Conservation (phyloP, 2,113 vertebrate genomes). For the Calidris pygmaea region DNA sequence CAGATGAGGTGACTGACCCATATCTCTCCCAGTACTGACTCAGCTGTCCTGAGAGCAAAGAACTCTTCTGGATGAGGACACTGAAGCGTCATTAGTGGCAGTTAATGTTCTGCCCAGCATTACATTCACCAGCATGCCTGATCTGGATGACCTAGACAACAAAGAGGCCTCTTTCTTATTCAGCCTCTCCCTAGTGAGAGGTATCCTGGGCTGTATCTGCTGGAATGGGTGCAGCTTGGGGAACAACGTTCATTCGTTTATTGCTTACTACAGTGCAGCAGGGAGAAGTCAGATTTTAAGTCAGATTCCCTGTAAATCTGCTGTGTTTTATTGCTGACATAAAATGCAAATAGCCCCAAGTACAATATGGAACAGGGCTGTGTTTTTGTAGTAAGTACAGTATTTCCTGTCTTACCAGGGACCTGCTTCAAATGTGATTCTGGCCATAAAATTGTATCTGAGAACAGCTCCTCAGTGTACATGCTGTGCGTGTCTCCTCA, state of each 20-base stretch:
- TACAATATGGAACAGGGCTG: not conserved
- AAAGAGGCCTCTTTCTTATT: not conserved
- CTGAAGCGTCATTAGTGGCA: not conserved
- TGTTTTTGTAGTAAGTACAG: not conserved
- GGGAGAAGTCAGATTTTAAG: not conserved
- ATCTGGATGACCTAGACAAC: not conserved
- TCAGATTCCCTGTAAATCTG: slow-evolving; percentile 23
- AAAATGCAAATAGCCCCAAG: slow-evolving; percentile 27
- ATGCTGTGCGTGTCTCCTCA: not conserved
- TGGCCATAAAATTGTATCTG: not conserved
- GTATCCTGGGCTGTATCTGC: not conserved
- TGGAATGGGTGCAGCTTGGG: not conserved
- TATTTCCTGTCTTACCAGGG: not conserved
- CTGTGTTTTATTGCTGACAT: slow-evolving; percentile 12
- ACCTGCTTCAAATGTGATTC: not conserved
- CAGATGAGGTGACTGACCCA: not conserved
- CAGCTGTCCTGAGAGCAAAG: not conserved
- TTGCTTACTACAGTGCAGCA: not conserved
- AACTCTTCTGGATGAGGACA: not conserved
- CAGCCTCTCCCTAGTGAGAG: not conserved
- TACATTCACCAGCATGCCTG: not conserved
- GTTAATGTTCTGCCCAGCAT: not conserved
- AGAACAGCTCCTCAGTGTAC: not conserved
- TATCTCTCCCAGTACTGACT: not conserved
- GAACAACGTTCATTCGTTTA: not conserved